Base-by-base conservation (phyloP, 2,888 invertebrate genomes). In the Drosophila lacicola region DNA sequence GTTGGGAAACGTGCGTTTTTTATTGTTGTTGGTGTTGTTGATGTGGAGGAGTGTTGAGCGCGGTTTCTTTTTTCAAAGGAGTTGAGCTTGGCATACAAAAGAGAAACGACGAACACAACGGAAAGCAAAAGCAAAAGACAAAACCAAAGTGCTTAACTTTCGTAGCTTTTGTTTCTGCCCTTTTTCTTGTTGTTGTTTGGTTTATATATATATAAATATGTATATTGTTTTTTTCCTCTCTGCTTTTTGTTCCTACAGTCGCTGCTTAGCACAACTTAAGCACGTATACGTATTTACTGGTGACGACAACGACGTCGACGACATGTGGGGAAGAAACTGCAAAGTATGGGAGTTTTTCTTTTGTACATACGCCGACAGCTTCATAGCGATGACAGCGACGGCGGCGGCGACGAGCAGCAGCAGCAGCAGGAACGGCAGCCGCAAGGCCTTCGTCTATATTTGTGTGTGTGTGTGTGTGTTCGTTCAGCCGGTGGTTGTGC, bases 401-500 rank as follows among this genome's bases (percentile, higher is more conserved):
- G 17, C 25, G 64, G 37, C 44, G 51, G 21, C 34, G 34, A 44
- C n/a, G 25, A 45, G 17, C 33, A 37, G 37, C 33, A 53, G 45
- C 44, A 61, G 54, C 47, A 72, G 66, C 44, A 74, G 49, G 29
- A 63, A 51, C 46, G 39, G 45, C 47, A 64, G 56, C 56, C 45
- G 54, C 41, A 29, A 37, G 17, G 17, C 29, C 39, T 42, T 49
- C 19, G 19, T 21, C 8, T 62, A 25, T 61, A 17, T 10, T 4
- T 13, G n/a, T 55, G 10, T 37, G 17, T 37, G 41, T 47, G 58
- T 67, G 54, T 44, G 64, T 62, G 61, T 55, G 45, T 55, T 37
- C 58, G 71, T 79, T 77, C 83, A 88, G 85, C 89, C 89, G 86
- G 86, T 89, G 89, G 86, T 89, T 82, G 80, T 70, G 70, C 67